A percentile compares a stretch with the other conserved stretches of the same genome.
Evolutionary conservation across 2,888 invertebrate genomes (phyloP).

Genomic region (Diarsia mendica): DNA sequence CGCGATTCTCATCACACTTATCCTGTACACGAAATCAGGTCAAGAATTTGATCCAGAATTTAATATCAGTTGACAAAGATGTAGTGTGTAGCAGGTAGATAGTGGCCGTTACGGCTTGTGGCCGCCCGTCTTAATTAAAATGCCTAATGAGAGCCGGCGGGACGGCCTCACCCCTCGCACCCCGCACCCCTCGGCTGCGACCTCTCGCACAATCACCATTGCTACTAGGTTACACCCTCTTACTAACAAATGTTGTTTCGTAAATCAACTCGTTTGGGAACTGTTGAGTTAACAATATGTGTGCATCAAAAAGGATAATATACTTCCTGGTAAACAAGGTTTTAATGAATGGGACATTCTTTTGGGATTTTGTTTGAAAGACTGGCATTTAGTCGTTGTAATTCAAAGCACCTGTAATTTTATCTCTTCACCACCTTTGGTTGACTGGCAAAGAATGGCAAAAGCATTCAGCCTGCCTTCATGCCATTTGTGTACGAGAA

Average conservation of each 20-base stretch:
- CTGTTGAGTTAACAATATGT: constrained; percentile 25
- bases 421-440: not conserved
- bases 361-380: not conserved
- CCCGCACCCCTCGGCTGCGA: constrained; percentile 26
- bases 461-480: not conserved
- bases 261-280: constrained; percentile 56
- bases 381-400: too few species aligned
- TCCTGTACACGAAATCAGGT: constrained; percentile 37
- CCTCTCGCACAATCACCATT: constrained; percentile 63
- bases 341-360: not conserved
- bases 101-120: constrained; percentile 61
- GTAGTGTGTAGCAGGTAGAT: constrained; percentile 64
- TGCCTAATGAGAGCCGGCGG: constrained; percentile 75
- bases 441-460: not conserved
- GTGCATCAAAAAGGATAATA: constrained; percentile 18
- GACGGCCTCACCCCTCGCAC: constrained; percentile 35
- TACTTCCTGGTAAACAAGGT: not conserved
- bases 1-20: constrained; percentile 13
- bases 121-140: constrained; percentile 78
- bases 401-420: not conserved
- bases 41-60: constrained; percentile 48
- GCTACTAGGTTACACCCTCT: constrained; percentile 54
- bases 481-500: not conserved
- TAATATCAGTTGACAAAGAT: constrained; percentile 60
- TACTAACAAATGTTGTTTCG: constrained; percentile 55